Conservation (phyloP, 2,888 invertebrate genomes). For the Nematopogon swammerdamellus region DNA sequence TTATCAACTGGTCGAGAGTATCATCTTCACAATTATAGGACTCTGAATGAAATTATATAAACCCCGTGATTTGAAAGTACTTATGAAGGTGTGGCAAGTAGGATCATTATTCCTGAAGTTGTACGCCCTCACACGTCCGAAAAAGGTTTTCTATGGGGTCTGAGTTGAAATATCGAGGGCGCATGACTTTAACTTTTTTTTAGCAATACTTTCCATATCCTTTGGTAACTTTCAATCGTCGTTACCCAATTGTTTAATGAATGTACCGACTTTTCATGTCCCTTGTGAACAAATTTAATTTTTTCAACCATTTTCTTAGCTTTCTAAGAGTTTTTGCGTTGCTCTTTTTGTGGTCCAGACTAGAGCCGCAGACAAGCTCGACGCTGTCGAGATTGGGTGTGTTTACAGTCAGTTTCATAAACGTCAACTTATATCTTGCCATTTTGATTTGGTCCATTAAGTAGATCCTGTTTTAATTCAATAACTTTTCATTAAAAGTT, state of each 20-base stretch:
- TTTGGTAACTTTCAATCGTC: constrained; percentile 9
- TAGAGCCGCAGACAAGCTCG: too few species aligned
- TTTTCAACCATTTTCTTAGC: too few species aligned
- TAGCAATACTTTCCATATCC: constrained; percentile 11
- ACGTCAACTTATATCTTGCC: constrained; percentile 3
- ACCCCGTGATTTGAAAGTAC: constrained; percentile 13
- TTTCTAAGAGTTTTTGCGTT: constrained; percentile 1
- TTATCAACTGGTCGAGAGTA: constrained; percentile 4
- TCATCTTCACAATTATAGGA: constrained; percentile 13
- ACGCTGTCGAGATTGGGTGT: too few species aligned
- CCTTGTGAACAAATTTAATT: constrained; percentile 7
- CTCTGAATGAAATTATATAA: constrained; percentile 12
- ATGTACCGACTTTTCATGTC: constrained; percentile 8
- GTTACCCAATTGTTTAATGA: constrained; percentile 9
- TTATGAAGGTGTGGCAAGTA: constrained; percentile 12
- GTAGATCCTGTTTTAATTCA: too few species aligned
- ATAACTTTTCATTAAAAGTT: too few species aligned
- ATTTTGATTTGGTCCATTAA: too few species aligned
- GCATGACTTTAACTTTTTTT: constrained; percentile 5
- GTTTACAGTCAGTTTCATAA: constrained; percentile 1
- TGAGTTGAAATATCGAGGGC: constrained; percentile 10
- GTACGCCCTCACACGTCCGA: constrained; percentile 15
- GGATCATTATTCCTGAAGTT: constrained; percentile 16
- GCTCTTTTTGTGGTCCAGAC: too few species aligned
- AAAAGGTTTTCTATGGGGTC: constrained; percentile 12